Percentiles rank a stretch among this genome's conserved stretches.
phyloP scores from a whole-genome alignment of 2,113 vertebrate species.

The Gnathonemus longibarbis region DNA sequence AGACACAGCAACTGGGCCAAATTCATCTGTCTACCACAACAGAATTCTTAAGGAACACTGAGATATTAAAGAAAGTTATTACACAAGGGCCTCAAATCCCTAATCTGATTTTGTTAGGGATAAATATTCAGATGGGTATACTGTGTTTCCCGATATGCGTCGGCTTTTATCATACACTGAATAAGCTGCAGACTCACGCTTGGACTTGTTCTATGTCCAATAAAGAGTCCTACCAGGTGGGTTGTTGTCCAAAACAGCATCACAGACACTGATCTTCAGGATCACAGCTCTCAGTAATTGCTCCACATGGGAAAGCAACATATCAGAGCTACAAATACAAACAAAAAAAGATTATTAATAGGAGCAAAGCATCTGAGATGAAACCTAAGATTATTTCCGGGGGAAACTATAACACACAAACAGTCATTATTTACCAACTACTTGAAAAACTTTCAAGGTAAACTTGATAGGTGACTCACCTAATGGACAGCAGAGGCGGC shows the following conservation, averaged over 20 bases:
- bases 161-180: neutral
- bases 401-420: neutral
- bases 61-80: neutral
- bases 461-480: conserved; percentile 52
- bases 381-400: neutral
- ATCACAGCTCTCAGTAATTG: conserved; percentile 92
- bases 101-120: neutral
- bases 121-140: neutral
- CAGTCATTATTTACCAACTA: neutral
- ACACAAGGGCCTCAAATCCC: neutral
- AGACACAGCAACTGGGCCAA: neutral
- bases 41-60: neutral
- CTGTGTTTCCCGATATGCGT: neutral
- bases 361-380: neutral
- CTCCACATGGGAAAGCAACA: conserved; percentile 85
- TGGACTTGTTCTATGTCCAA: neutral
- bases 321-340: conserved; percentile 71
- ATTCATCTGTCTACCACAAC: neutral
- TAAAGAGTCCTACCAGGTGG: conserved; percentile 72
- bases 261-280: conserved; percentile 94
- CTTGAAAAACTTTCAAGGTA: neutral
- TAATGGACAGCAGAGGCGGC: conserved; percentile 85
- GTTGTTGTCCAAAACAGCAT: conserved; percentile 91
- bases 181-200: neutral
- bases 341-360: neutral